Evolutionary conservation across 2,888 invertebrate species (phyloP).

Genomic region (Polyploca ridens): DNA sequence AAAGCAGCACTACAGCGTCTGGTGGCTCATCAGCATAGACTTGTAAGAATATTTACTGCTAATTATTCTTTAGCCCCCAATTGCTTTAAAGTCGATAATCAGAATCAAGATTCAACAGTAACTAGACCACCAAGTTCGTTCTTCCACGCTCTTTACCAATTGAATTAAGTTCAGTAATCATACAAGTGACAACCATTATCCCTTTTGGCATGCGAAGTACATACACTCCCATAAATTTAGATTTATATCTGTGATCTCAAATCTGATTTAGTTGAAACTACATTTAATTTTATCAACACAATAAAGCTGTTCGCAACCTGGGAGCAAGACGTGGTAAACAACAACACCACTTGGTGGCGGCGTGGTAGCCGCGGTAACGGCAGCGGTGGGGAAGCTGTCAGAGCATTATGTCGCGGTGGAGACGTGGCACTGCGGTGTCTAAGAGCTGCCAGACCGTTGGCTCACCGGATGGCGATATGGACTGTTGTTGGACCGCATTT

Average conservation of each 20-base stretch:
- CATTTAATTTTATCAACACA: background rate
- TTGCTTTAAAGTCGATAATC: too few relatives aligned
- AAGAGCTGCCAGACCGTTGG: constrained; percentile 92
- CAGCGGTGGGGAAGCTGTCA: constrained; percentile 58
- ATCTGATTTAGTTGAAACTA: too few relatives aligned
- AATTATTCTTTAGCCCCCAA: background rate
- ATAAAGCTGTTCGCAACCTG: constrained; percentile 63
- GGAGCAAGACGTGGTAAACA: constrained; percentile 66
- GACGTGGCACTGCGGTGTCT: constrained; percentile 95
- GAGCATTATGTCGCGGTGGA: constrained; percentile 92
- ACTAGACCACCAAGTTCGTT: too few relatives aligned
- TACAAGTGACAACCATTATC: too few relatives aligned
- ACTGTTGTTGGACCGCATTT: constrained; percentile 96
- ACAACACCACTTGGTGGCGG: constrained; percentile 61
- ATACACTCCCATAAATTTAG: too few relatives aligned
- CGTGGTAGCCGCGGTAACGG: constrained; percentile 27
- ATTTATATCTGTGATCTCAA: background rate
- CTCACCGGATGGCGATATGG: constrained; percentile 97
- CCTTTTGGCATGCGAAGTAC: too few relatives aligned
- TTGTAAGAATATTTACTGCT: constrained; percentile 77
- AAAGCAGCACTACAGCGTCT: constrained; percentile 92
- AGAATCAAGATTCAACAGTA: too few relatives aligned
- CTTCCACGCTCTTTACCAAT: too few relatives aligned
- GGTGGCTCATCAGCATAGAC: constrained; percentile 93
- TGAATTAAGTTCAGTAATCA: too few relatives aligned